Conservation (phyloP, 2,797 vertebrate genomes). For the Hipposideros larvatus region DNA sequence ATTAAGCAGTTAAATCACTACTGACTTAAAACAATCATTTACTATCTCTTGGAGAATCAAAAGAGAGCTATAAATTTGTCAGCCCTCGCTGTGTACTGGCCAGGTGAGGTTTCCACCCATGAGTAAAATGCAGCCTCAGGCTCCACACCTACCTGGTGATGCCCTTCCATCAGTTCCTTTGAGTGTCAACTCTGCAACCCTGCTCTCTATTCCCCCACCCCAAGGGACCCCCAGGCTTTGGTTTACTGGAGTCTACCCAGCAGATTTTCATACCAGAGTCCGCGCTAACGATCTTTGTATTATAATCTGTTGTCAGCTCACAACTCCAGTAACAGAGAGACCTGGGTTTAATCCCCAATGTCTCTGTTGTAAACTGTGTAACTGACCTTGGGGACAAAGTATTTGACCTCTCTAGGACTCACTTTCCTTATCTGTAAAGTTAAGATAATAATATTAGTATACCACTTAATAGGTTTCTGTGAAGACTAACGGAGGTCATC, state of each 20-base stretch:
- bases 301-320: neutral
- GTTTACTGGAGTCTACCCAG: conserved; percentile 18
- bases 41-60: no score
- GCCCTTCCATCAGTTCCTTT: no score
- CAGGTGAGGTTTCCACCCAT: no score
- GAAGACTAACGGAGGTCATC: neutral
- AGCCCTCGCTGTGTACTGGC: no score
- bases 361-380: neutral
- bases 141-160: no score
- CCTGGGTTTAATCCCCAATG: neutral
- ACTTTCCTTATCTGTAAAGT: conserved; percentile 47
- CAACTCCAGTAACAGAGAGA: neutral
- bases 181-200: no score
- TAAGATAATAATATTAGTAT: neutral
- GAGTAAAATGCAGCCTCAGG: no score
- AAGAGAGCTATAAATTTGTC: no score
- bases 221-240: neutral
- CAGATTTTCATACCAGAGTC: conserved; percentile 23
- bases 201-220: no score
- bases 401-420: neutral
- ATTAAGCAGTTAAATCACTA: no score
- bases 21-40: no score
- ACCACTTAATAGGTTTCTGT: neutral
- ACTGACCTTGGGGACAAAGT: neutral
- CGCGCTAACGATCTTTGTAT: conserved; percentile 26